These are phyloP conservation scores for Hydrozoanthus tunicans DNA, from an alignment of 64 coral and sea anemone species.

Conservation along the genomic window DNA sequence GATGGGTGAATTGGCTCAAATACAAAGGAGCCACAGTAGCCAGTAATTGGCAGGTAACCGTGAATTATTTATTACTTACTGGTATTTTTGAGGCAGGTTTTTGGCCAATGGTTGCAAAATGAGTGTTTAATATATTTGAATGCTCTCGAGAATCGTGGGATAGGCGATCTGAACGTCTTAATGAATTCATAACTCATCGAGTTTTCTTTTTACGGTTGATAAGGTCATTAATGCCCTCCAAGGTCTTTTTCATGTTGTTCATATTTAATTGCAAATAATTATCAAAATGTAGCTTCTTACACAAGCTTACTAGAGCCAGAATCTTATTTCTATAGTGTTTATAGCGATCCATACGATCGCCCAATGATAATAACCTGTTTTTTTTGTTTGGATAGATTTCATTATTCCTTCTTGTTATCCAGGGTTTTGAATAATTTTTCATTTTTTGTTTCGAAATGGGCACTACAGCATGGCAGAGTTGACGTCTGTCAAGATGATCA, in stretches of 20 bases:
- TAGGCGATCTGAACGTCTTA: slow-evolving; percentile 42
- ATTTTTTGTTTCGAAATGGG: no score
- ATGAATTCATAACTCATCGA: not conserved
- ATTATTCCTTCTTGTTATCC: not conserved
- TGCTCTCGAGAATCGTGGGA: slow-evolving; percentile 5
- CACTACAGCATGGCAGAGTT: no score
- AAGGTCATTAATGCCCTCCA: not conserved
- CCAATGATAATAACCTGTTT: not conserved
- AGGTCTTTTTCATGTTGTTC: not conserved
- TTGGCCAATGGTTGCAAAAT: slow-evolving; percentile 48
- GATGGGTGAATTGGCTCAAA: not conserved
- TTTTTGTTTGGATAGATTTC: not conserved
- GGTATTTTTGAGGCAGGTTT: slow-evolving; percentile 54
- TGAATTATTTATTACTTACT: slow-evolving; percentile 17
- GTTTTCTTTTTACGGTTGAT: slow-evolving; percentile 29
- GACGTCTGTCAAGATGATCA: no score
- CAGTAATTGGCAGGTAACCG: slow-evolving; percentile 14
- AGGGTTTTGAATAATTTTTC: no score
- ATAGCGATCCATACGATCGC: not conserved
- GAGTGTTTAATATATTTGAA: slow-evolving; percentile 53
- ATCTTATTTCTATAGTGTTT: slow-evolving; percentile 22
- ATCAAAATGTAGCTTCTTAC: slow-evolving; percentile 11
- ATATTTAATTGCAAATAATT: slow-evolving; percentile 1
- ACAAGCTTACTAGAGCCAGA: not conserved
- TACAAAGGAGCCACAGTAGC: slow-evolving; percentile 25